Evolutionary conservation across 2,113 vertebrate genomes (phyloP), one percentile per base, ranked within the genome.

Genomic region (Hippocampus mohnikei): DNA sequence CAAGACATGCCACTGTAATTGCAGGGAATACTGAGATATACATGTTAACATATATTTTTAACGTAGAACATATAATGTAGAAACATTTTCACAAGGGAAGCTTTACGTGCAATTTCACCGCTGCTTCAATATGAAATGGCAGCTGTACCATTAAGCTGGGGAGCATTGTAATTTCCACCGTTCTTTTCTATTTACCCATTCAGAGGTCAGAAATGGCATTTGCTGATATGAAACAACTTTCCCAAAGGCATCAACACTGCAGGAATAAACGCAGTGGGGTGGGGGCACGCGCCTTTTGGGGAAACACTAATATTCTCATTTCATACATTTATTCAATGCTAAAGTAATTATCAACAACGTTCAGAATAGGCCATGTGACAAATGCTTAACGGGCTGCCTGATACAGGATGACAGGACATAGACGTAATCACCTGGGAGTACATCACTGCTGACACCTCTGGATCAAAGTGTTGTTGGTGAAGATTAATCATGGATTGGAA

Each of bases 301-400:
- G 88, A 91, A 84, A 85, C 84, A 79, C 84, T 90, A 89, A 91
- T 92, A 88, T 84, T 78, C 80, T 90, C 88, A 87, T 81, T 83
- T 77, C 71, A 59, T 76, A 86, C 81, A 90, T 84, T 86, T 84
- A 86, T 88, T 92, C 81, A 87, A 88, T 90, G 87, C 81, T 71
- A 82, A 81, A 77, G 86, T 87, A 86, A 85, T 88, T 88, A 90
- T 86, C 84, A 79, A 74, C 69, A 67, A 77, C 74, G 81, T 88
- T 89, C 83, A 84, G 79, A 87, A 87, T 10, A 67, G 74, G 81
- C 67, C 70, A 64, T 74, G 83, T 86, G 84, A 87, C 81, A 83
- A 79, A 75, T 74, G 70, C 79, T 85, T 87, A 79, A 78, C 79
- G 74, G 82, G 84, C 53, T 1, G 71, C 76, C 75, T 80, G 86